phyloP scores from a whole-genome alignment of 2,113 vertebrate genomes.

The Oreamnos americanus region DNA sequence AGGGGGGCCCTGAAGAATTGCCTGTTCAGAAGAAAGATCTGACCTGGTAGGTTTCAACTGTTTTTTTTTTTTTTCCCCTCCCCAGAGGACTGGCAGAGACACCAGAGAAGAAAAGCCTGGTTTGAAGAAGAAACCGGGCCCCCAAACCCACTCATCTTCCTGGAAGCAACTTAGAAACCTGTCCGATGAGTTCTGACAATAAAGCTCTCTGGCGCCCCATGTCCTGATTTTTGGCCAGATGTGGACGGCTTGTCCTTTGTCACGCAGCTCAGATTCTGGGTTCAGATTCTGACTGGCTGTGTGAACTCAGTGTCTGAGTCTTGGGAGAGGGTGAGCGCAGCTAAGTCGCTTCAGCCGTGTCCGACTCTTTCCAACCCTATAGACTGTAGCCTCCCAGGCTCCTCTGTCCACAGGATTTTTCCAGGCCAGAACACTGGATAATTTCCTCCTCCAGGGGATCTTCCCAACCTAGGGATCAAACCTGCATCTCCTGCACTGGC shows the following conservation, averaged over 20 bases:
- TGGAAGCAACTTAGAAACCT: background rate
- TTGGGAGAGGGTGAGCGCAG: background rate
- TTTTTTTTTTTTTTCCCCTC: background rate
- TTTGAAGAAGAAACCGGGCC: background rate
- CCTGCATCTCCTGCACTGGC: background rate
- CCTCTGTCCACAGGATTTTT: background rate
- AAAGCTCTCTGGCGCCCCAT: fast-evolving
- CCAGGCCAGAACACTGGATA: background rate
- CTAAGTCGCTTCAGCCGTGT: background rate
- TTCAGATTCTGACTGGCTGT: background rate
- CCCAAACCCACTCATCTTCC: background rate
- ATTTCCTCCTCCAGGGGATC: background rate
- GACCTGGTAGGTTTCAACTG: background rate
- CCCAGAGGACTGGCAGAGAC: background rate
- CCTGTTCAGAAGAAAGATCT: background rate
- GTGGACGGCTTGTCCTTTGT: too few species aligned
- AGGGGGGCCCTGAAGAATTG: background rate
- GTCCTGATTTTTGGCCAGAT: background rate
- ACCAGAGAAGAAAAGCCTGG: background rate
- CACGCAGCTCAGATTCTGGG: background rate
- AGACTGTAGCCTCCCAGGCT: background rate
- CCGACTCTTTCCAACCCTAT: background rate
- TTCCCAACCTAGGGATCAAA: background rate
- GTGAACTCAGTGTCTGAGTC: background rate
- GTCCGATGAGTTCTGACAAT: background rate